Percentiles rank a stretch among this genome's conserved stretches.
Conservation (phyloP, 2,113 vertebrate genomes). For the Trematocara nigrifrons region DNA sequence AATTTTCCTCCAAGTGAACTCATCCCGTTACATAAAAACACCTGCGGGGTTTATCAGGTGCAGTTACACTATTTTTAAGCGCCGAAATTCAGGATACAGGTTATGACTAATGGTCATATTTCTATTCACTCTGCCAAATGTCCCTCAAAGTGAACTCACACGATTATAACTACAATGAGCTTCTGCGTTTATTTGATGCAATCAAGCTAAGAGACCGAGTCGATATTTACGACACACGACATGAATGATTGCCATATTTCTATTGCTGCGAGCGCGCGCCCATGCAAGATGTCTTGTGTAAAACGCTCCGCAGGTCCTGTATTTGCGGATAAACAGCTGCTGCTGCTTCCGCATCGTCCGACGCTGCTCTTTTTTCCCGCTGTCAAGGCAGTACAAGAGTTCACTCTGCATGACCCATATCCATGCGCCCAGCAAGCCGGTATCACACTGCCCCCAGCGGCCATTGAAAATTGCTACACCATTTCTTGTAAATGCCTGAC, state of each 20-base stretch:
- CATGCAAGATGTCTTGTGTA: background rate
- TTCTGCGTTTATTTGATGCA: background rate
- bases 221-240: background rate
- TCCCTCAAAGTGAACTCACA: background rate
- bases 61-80: background rate
- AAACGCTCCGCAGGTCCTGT: background rate
- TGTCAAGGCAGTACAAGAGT: background rate
- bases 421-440: background rate
- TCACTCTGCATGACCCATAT: background rate
- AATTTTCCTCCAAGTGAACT: background rate
- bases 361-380: background rate
- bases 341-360: background rate
- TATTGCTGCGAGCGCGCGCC: background rate
- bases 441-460: background rate
- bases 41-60: background rate
- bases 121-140: background rate
- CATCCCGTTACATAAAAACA: background rate
- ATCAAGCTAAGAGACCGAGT: background rate
- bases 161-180: background rate
- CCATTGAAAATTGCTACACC: background rate
- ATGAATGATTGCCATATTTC: too few relatives aligned
- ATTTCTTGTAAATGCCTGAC: slow-evolving; percentile 62
- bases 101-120: background rate
- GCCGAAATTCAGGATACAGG: background rate
- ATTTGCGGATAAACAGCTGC: background rate